Evolutionary conservation across 2,888 invertebrate species (phyloP), one percentile per base, ranked within the genome.

Genomic region (Metallyticus violacea): DNA sequence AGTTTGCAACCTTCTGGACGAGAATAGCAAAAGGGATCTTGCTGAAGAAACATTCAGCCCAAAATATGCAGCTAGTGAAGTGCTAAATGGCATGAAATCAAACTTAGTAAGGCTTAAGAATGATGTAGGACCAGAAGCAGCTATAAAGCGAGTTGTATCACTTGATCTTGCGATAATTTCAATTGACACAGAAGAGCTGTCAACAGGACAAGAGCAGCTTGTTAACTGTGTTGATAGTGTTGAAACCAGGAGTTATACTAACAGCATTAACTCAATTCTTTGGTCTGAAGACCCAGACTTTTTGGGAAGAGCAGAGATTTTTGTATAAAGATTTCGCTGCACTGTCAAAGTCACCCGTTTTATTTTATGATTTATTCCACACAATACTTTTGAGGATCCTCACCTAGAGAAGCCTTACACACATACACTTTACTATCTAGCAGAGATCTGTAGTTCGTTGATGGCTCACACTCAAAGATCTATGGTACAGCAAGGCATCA

Each of bases 401-500:
- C n/a, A 91, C 89, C 93, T 98, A 79, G 98, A 98, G 90, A 96
- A 95, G 91, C 92, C 95, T 2, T 94, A 97, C 90, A 98, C 98
- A 0, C 92, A 97, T 28, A 97, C 98, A 0, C 92, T 97, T 1
- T 98, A 97, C 91, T 98, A 97, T 90, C 93, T 98, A 89, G 98
- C 98, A 0, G 98, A 98, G 92, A 95, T 97, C 0, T 96, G 95
- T 91, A 96, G 96, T 0, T 93, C 94, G 81, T 90, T 97, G 62
- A 95, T 95, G 79, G 95, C 97, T 89, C 93, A 95, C 93, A 95
- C 87, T 93, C 95, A 77, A 96, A 95, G 90, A 92, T 95, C 85
- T 98, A 97, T 91, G 93, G 88, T 95, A 95, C 95, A 90, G 96
- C 97, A 0, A 93, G 97, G 78, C 97, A 98, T 92, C 97, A 98